phyloP scores from a whole-genome alignment of 2,797 vertebrate genomes.

The Urosaurus nigricauda region DNA sequence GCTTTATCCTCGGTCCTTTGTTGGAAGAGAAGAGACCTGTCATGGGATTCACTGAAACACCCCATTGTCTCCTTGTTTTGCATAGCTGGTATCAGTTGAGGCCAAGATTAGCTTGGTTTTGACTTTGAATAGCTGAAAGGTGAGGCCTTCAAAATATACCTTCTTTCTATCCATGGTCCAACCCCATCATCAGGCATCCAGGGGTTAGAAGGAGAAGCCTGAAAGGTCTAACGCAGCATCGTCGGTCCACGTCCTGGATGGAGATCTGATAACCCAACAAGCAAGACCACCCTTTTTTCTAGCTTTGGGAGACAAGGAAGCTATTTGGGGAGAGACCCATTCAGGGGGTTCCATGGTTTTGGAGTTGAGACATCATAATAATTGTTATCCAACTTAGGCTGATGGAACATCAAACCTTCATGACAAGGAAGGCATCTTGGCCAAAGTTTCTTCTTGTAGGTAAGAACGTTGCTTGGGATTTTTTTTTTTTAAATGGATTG shows the following conservation, averaged over 20 bases:
- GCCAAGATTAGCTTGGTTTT: background rate
- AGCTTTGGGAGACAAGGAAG: background rate
- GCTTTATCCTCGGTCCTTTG: too few species aligned
- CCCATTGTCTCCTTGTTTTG: background rate
- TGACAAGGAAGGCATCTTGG: background rate
- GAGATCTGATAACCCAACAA: background rate
- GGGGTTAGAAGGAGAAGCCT: background rate
- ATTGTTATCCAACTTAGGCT: too few species aligned
- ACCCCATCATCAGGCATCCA: too few species aligned
- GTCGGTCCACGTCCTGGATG: background rate
- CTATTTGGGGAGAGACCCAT: background rate
- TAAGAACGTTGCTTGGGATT: background rate
- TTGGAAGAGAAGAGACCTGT: background rate
- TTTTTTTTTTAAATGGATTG: too few species aligned
- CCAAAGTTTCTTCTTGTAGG: background rate
- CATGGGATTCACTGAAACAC: too few species aligned
- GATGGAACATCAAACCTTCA: background rate
- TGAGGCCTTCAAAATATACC: background rate
- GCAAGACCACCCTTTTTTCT: too few species aligned
- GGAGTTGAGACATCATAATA: too few species aligned
- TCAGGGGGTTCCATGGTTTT: background rate
- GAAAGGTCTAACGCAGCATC: background rate
- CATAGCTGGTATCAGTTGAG: background rate
- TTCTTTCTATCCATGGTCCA: background rate
- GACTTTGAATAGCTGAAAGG: background rate